phyloP scores from a whole-genome alignment of 2,113 vertebrate genomes.

The Lipotes vexillifer region DNA sequence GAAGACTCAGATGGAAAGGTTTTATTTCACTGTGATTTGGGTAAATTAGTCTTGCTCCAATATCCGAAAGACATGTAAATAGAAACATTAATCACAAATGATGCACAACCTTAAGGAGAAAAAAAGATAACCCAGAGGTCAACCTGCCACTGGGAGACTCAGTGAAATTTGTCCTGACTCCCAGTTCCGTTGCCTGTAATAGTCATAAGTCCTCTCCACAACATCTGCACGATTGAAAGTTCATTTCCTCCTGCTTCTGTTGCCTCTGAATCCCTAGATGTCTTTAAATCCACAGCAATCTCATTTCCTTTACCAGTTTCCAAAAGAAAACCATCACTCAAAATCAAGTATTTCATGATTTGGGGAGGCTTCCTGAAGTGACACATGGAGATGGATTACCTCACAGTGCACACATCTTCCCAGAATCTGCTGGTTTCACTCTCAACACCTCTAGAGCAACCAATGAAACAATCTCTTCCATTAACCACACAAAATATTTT shows the following conservation, averaged over 20 bases:
- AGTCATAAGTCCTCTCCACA: background rate
- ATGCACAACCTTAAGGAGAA: background rate
- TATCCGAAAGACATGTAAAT: background rate
- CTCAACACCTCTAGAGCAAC: background rate
- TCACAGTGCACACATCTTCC: background rate
- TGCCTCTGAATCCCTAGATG: background rate
- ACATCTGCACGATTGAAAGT: background rate
- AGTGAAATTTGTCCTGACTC: background rate
- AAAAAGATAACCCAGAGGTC: background rate
- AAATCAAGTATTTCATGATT: background rate
- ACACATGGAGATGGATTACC: background rate
- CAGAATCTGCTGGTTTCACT: background rate
- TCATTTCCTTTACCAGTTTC: background rate
- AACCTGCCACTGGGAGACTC: background rate
- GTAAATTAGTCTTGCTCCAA: background rate
- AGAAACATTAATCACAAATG: background rate
- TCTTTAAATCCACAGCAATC: background rate
- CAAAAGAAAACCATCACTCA: background rate
- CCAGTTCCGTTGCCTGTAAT: background rate
- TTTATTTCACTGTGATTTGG: constrained; percentile 10
- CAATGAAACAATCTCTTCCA: background rate
- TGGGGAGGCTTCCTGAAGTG: background rate
- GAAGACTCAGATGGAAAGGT: background rate
- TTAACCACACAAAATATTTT: background rate
- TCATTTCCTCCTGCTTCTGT: background rate